Evolutionary conservation across 2,888 invertebrate species (phyloP).

Genomic region (Synanthedon andrenaeformis): DNA sequence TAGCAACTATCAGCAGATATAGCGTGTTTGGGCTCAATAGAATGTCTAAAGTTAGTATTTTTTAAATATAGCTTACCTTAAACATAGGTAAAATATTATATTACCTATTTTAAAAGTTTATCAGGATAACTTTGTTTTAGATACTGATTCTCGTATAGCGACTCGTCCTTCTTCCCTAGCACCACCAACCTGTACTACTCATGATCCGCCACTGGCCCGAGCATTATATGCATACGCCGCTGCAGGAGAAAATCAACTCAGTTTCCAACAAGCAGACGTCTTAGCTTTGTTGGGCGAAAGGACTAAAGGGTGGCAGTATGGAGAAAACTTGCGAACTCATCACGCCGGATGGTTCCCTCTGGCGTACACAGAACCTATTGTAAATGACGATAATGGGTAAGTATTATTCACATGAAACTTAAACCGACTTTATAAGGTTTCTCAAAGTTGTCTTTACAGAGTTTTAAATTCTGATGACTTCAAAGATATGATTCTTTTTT

Average conservation of each 20-base stretch:
- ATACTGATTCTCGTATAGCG: slow-evolving; percentile 40
- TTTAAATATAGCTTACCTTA: no score
- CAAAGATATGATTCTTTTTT: no score
- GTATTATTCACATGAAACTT: slow-evolving; percentile 13
- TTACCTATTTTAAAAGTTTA: no score
- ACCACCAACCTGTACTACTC: slow-evolving; percentile 63
- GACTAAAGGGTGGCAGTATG: slow-evolving; percentile 97
- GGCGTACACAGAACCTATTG: slow-evolving; percentile 89
- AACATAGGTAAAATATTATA: no score
- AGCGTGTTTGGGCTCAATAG: no score
- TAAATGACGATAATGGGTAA: slow-evolving; percentile 75
- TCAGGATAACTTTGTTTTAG: slow-evolving; percentile 13
- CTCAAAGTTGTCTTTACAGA: not conserved
- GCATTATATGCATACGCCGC: slow-evolving; percentile 92
- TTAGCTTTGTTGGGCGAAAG: slow-evolving; percentile 89
- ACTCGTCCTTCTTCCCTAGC: slow-evolving; percentile 77
- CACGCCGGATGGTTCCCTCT: slow-evolving; percentile 95
- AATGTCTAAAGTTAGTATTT: no score
- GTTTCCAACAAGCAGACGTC: slow-evolving; percentile 91
- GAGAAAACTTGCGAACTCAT: slow-evolving; percentile 93
- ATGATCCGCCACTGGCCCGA: slow-evolving; percentile 83
- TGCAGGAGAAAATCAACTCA: slow-evolving; percentile 90
- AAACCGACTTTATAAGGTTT: no score
- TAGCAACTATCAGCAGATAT: no score
- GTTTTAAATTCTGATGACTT: no score